Base-by-base conservation (phyloP, 1,140 invertebrate species). In the Neodiprion fabricii region DNA sequence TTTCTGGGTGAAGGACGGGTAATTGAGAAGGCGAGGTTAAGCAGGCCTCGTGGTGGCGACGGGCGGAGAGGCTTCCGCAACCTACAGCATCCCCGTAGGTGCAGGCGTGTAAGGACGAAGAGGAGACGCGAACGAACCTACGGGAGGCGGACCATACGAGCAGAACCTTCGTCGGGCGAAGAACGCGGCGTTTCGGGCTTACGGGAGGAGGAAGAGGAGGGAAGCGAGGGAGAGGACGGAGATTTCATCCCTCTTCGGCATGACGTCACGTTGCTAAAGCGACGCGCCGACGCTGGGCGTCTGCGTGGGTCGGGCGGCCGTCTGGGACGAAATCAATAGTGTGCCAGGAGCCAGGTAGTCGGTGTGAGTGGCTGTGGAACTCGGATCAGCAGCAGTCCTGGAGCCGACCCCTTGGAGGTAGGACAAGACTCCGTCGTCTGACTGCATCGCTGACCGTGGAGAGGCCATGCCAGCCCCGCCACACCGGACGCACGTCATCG, bases 261-360 rank as follows among this genome's bases (percentile, higher is more conserved):
- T 87, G 85, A 87, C 86, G 86, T 87, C 85, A 87, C 83, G 87
- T 87, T 87, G 84, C 86, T 87, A 87, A 86, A 88, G 86, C 86
- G 85, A 88, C 86, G 85, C 84, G 83, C 83, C 85, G 86, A 84
- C 82, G 84, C 79, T 81, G 82, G 84, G 85, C 84, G 84, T 85
- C 84, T 86, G 86, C 85, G 85, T 86, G 82, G 82, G 83, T 84
- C 82, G 28, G 82, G 82, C 79, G 84, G 82, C 80, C 83, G 85
- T 83, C 85, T 85, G 85, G 84, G 85, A 76, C 79, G 83, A 82
- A 85, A 88, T 88, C 87, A 88, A 87, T 88, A 88, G 85, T 84
- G 84, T 80, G 85, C 82, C 83, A 85, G 83, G 81, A 84, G 84
- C 82, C 85, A 84, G 86, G 84, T 85, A 85, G 80, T 83, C 81